Evolutionary conservation across 92 coral and sea anemone genomes (phyloP).

Genomic region (Virgularia gustaviana): DNA sequence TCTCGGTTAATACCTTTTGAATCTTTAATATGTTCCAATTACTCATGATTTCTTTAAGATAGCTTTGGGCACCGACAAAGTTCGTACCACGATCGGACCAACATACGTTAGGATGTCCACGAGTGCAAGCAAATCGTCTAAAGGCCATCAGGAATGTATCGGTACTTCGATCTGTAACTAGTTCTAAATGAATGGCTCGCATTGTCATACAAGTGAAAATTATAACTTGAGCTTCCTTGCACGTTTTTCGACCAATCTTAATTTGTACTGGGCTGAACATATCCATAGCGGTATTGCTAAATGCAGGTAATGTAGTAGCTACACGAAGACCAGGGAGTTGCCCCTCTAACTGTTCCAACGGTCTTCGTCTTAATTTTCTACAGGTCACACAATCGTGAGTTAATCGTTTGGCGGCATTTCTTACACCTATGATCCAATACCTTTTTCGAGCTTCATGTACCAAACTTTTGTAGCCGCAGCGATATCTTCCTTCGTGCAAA

Average conservation of each 20-base stretch:
- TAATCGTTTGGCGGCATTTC: constrained; percentile 43
- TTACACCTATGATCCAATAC: constrained; percentile 56
- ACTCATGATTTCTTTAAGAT: constrained; percentile 33
- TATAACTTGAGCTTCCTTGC: constrained; percentile 57
- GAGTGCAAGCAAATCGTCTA: constrained; percentile 42
- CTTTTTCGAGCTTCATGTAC: constrained; percentile 51
- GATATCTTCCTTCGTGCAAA: background rate
- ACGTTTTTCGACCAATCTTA: constrained; percentile 48
- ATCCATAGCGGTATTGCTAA: constrained; percentile 59
- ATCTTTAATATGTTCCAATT: constrained; percentile 4
- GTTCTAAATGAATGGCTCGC: constrained; percentile 58
- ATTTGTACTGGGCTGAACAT: constrained; percentile 68
- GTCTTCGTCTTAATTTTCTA: constrained; percentile 50
- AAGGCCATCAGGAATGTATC: constrained; percentile 62
- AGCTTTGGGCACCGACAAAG: constrained; percentile 46
- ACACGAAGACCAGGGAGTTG: constrained; percentile 59
- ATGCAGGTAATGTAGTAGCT: constrained; percentile 48
- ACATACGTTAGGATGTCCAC: constrained; percentile 54
- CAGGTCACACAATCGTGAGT: constrained; percentile 54
- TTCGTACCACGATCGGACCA: constrained; percentile 58
- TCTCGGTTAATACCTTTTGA: constrained; percentile 14
- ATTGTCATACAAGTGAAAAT: constrained; percentile 51
- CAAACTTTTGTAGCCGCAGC: constrained; percentile 56
- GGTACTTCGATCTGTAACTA: constrained; percentile 49
- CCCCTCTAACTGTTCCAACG: constrained; percentile 56